Percentiles rank a stretch among this genome's conserved stretches.
phyloP scores from a whole-genome alignment of 2,797 vertebrate species.

The Heterohyrax brucei region DNA sequence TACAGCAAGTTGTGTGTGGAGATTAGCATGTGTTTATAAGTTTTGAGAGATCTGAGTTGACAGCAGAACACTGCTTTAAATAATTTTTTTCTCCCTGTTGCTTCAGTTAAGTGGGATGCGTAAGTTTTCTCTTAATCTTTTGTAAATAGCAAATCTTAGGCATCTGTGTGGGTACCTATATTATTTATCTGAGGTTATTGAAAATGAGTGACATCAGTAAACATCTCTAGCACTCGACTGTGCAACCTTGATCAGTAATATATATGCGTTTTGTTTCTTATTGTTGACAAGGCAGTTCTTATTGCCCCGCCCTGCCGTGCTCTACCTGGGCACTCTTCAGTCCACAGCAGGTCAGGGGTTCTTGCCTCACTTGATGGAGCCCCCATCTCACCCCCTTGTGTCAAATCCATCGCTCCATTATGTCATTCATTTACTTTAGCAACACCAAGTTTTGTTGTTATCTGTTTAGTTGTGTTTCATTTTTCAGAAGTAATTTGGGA shows the following conservation, averaged over 20 bases:
- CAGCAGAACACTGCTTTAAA: constrained; percentile 87
- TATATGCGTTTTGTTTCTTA: constrained; percentile 38
- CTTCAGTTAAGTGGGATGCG: constrained; percentile 83
- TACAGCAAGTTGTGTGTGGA: constrained; percentile 89
- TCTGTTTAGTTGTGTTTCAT: constrained; percentile 58
- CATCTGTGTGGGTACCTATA: constrained; percentile 64
- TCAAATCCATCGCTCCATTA: constrained; percentile 32
- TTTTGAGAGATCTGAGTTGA: constrained; percentile 89
- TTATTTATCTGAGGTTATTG: constrained; percentile 57
- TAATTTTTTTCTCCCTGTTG: constrained; percentile 78
- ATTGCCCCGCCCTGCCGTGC: not conserved
- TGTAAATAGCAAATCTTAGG: constrained; percentile 67
- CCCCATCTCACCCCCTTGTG: constrained; percentile 27
- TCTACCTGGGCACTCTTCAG: not conserved
- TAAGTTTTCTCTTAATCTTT: constrained; percentile 87
- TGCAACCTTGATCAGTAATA: constrained; percentile 35
- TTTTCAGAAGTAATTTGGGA: constrained; percentile 67
- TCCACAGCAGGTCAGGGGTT: not conserved
- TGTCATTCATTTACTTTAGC: constrained; percentile 48
- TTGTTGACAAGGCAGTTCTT: not conserved
- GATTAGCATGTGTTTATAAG: constrained; percentile 91
- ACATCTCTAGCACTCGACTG: constrained; percentile 7
- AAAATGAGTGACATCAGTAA: constrained; percentile 71
- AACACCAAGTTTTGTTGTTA: not conserved
- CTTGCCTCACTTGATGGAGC: not conserved